Evolutionary conservation across 2,888 invertebrate species (phyloP).

Genomic region (Pseudococcus jackbeardsleyi): DNA sequence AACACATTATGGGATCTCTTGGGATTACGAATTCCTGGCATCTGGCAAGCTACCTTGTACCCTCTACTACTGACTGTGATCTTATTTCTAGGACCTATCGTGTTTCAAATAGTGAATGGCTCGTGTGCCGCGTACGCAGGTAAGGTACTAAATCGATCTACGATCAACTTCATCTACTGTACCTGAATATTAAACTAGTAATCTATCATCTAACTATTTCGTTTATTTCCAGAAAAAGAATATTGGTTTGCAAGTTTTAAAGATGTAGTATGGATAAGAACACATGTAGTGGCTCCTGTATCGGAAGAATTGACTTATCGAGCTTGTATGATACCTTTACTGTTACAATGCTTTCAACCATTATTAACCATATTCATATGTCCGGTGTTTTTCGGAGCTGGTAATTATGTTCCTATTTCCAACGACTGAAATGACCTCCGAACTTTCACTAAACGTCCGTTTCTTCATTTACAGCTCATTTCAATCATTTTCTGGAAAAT

Average conservation of each 20-base stretch:
- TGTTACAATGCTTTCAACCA: constrained; percentile 85
- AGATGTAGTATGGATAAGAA: constrained; percentile 88
- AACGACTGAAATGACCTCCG: not conserved
- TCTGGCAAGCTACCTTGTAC: constrained; percentile 79
- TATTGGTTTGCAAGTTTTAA: constrained; percentile 81
- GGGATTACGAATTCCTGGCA: constrained; percentile 82
- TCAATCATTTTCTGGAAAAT: constrained; percentile 90
- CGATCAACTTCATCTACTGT: not conserved
- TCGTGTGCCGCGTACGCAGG: constrained; percentile 69
- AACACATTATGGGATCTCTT: constrained; percentile 79
- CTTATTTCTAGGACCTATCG: constrained; percentile 86
- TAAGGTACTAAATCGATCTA: constrained; percentile 28
- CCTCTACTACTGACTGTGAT: constrained; percentile 85
- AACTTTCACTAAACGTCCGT: not conserved
- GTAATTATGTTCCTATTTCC: constrained; percentile 70
- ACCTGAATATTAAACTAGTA: not conserved
- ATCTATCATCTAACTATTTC: not conserved
- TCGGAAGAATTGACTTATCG: constrained; percentile 97
- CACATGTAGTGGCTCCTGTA: constrained; percentile 90
- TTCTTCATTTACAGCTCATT: constrained; percentile 79
- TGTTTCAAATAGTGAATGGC: constrained; percentile 69
- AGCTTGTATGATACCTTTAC: constrained; percentile 93
- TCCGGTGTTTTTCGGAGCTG: constrained; percentile 92
- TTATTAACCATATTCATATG: constrained; percentile 84
- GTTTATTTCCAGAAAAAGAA: constrained; percentile 74